A percentile compares a stretch with the other conserved stretches of the same genome.
Conservation (phyloP, 2,888 invertebrate genomes). For the Stenichneumon culpator region DNA sequence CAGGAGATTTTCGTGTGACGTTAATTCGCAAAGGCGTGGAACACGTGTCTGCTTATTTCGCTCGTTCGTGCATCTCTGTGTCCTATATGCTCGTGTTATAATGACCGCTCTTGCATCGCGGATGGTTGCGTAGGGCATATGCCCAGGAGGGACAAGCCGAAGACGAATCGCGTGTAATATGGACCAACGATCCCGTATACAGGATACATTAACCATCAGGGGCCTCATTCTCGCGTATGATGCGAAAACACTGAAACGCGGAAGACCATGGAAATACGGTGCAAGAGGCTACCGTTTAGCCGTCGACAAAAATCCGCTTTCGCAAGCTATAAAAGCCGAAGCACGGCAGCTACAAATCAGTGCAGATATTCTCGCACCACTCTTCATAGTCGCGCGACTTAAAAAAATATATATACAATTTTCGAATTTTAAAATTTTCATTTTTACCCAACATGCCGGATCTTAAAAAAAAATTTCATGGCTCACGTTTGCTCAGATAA, state of each 20-base stretch:
- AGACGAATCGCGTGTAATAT: slow-evolving; percentile 60
- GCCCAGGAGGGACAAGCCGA: slow-evolving; percentile 45
- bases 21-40: slow-evolving; percentile 51
- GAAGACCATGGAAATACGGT: slow-evolving; percentile 33
- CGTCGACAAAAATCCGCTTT: background rate
- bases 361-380: background rate
- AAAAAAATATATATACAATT: background rate
- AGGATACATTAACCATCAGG: slow-evolving; percentile 34
- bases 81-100: slow-evolving; percentile 30
- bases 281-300: slow-evolving; percentile 39
- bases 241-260: slow-evolving; percentile 44
- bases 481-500: background rate
- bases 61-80: slow-evolving; percentile 6
- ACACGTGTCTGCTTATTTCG: slow-evolving; percentile 47
- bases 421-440: background rate
- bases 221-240: slow-evolving; percentile 44
- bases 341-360: background rate
- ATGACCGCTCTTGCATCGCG: slow-evolving; percentile 25
- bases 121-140: slow-evolving; percentile 33
- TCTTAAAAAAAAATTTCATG: background rate
- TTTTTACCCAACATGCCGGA: background rate
- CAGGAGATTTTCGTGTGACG: slow-evolving; percentile 54
- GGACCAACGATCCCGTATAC: slow-evolving; percentile 38
- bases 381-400: background rate
- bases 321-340: background rate